phyloP scores from a whole-genome alignment of 2,113 vertebrate genomes.

The Ia io region DNA sequence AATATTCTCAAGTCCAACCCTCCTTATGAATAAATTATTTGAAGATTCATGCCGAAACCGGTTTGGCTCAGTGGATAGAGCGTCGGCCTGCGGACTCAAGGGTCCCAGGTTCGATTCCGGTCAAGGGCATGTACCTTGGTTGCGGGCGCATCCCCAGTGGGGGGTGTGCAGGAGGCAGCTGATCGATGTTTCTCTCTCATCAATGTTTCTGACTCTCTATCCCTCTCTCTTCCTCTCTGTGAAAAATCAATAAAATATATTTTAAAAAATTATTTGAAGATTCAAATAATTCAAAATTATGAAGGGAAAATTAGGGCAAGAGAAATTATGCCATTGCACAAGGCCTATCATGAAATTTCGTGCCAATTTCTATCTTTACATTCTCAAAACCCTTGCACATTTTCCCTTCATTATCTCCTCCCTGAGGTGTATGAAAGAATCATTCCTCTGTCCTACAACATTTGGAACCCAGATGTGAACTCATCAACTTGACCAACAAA shows the following conservation, averaged over 20 bases:
- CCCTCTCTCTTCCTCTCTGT: no score
- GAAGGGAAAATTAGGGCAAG: not conserved
- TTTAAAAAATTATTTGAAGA: not conserved
- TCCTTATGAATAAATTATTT: not conserved
- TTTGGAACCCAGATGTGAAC: not conserved
- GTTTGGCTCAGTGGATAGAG: no score
- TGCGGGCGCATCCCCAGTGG: no score
- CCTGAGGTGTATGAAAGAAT: not conserved
- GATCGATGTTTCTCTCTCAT: no score
- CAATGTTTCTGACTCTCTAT: no score
- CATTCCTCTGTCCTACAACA: not conserved
- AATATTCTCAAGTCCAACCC: not conserved
- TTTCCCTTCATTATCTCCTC: not conserved
- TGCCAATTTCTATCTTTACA: not conserved
- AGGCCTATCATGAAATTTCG: not conserved
- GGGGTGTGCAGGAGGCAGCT: no score
- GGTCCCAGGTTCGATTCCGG: no score
- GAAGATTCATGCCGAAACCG: no score
- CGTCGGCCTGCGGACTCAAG: no score
- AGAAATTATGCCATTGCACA: not conserved
- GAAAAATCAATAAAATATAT: no score
- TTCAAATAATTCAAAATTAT: conserved; percentile 32
- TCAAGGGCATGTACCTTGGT: no score
- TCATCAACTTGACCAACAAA: not conserved
- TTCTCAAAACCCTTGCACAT: not conserved